Evolutionary conservation across 2,888 invertebrate species (phyloP).

Genomic region (Eueremaeus valkanovi): DNA sequence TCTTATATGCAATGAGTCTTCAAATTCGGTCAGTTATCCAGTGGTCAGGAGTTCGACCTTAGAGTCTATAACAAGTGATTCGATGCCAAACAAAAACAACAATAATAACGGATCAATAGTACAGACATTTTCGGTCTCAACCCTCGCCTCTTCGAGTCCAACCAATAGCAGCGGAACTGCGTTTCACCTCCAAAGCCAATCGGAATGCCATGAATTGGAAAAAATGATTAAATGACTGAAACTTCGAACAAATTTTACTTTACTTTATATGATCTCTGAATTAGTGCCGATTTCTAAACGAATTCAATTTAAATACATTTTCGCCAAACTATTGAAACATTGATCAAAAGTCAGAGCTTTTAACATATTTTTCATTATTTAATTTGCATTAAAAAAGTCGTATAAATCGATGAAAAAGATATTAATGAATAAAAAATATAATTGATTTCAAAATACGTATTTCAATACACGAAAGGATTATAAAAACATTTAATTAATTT

Average conservation of each 20-base stretch:
- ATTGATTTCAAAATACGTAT: too few species aligned
- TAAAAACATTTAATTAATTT: not conserved
- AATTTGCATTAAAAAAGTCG: too few species aligned
- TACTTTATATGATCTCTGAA: not conserved
- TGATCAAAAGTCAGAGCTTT: too few species aligned
- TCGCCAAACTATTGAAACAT: too few species aligned
- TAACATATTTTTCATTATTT: too few species aligned
- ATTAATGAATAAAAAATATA: too few species aligned
- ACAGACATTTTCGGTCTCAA: not conserved
- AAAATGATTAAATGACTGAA: not conserved
- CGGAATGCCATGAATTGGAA: slow-evolving; percentile 1
- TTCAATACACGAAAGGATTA: too few species aligned
- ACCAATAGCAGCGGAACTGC: not conserved
- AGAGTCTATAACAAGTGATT: not conserved
- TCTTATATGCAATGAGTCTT: not conserved
- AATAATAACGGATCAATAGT: not conserved
- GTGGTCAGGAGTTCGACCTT: not conserved
- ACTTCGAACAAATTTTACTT: not conserved
- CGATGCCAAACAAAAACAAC: not conserved
- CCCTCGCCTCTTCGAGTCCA: not conserved
- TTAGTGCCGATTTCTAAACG: not conserved
- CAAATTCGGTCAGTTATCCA: not conserved
- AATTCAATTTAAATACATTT: not conserved
- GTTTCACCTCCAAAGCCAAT: not conserved
- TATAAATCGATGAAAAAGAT: too few species aligned